These are phyloP conservation scores for Porites divaricata DNA, from an alignment of 92 coral and sea anemone species.

Conservation along the genomic window DNA sequence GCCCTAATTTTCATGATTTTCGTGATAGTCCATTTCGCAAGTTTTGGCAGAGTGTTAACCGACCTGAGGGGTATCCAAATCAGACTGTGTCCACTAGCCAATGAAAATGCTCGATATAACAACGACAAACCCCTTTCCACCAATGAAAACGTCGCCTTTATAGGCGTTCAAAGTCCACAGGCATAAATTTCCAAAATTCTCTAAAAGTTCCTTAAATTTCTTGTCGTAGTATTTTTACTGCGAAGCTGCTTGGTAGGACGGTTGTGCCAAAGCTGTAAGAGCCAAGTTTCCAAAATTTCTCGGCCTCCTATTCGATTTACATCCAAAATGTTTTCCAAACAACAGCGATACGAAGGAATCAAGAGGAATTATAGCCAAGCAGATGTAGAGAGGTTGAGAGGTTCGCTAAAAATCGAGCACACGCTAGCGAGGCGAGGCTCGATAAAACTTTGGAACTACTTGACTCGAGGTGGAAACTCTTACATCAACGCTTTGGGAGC, in stretches of 20 bases:
- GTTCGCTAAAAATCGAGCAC: slow-evolving; percentile 87
- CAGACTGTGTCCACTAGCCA: neutral
- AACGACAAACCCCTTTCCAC: neutral
- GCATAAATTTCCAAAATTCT: slow-evolving; percentile 5
- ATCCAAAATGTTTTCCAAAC: slow-evolving; percentile 54
- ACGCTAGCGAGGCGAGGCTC: slow-evolving; percentile 93
- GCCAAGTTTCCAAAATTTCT: slow-evolving; percentile 2
- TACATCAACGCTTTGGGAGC: slow-evolving; percentile 94
- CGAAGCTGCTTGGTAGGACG: slow-evolving; percentile 12
- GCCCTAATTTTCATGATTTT: neutral
- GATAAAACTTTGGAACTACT: slow-evolving; percentile 80
- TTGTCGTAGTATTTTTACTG: neutral
- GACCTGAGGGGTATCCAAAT: neutral
- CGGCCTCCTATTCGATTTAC: neutral
- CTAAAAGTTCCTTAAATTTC: neutral
- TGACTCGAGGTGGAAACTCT: slow-evolving; percentile 80
- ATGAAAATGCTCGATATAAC: neutral
- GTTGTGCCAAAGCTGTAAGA: neutral
- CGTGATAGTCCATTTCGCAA: too few relatives aligned
- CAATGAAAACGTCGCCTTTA: slow-evolving; percentile 2
- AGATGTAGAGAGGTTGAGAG: slow-evolving; percentile 81
- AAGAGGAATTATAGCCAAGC: slow-evolving; percentile 82
- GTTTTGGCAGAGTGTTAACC: too few relatives aligned
- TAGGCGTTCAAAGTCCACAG: slow-evolving; percentile 29
- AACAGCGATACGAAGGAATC: slow-evolving; percentile 86